These are phyloP conservation scores for Caenorhabditis panamensis DNA, from an alignment of 2,888 invertebrate species.

Conservation along the genomic window DNA sequence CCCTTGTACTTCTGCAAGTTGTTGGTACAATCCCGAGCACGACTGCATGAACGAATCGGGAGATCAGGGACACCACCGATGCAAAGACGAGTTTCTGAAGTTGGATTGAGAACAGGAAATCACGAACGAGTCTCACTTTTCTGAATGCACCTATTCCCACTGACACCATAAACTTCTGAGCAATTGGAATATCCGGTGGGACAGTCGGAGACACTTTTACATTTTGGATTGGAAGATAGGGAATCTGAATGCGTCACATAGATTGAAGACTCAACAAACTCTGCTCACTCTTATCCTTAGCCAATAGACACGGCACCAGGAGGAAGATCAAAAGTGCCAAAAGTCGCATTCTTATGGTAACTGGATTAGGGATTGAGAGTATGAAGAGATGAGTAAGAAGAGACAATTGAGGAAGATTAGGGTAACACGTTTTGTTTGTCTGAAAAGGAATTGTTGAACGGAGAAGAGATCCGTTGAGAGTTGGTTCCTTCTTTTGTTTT, in stretches of 20 bases:
- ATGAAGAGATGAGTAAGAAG: not conserved
- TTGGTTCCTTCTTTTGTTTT: not conserved
- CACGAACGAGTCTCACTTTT: not conserved
- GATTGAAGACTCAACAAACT: not conserved
- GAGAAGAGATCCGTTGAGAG: not conserved
- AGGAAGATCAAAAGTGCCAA: not conserved
- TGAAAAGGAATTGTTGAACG: not conserved
- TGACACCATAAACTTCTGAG: not conserved
- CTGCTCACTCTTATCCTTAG: not conserved
- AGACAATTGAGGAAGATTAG: not conserved
- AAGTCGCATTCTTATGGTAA: not conserved
- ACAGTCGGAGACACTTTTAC: constrained; percentile 19
- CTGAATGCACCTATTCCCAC: constrained; percentile 10
- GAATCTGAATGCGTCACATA: constrained; percentile 9
- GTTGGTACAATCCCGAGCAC: constrained; percentile 22
- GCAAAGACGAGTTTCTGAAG: constrained; percentile 26
- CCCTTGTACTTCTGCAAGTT: constrained; percentile 3
- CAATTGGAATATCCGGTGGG: constrained; percentile 15
- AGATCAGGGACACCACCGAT: constrained; percentile 17
- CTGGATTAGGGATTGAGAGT: not conserved
- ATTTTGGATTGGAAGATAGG: constrained; percentile 11
- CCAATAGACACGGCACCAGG: not conserved
- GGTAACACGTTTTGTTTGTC: constrained; percentile 2
- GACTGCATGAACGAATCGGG: constrained; percentile 13
- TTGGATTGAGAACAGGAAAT: not conserved